These are phyloP conservation scores for Folsomia manolachei DNA, from an alignment of 2,888 invertebrate genomes.

Conservation along the genomic window DNA sequence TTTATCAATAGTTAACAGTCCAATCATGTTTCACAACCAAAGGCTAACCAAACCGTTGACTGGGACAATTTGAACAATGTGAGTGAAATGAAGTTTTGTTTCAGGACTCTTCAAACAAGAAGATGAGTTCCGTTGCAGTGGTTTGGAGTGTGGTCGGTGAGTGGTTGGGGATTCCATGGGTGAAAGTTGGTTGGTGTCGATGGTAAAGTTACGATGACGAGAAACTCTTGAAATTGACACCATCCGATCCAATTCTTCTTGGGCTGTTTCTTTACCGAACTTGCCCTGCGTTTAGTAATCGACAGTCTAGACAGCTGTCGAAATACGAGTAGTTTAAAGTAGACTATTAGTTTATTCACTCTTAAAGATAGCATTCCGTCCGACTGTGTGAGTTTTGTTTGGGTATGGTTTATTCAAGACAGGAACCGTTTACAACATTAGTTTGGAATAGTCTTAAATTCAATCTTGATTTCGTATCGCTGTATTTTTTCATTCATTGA, in stretches of 20 bases:
- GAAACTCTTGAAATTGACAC: not conserved
- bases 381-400: too few relatives aligned
- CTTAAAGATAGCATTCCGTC: too few relatives aligned
- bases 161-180: not conserved
- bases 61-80: not conserved
- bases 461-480: too few relatives aligned
- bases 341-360: too few relatives aligned
- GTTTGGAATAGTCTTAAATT: too few relatives aligned
- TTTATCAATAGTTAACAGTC: not conserved
- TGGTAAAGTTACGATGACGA: not conserved
- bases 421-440: too few relatives aligned
- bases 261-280: not conserved
- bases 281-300: too few relatives aligned
- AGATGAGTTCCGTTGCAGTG: not conserved
- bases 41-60: not conserved
- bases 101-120: not conserved
- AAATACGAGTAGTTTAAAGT: too few relatives aligned
- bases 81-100: not conserved
- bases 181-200: not conserved
- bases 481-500: too few relatives aligned
- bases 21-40: not conserved
- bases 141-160: too few relatives aligned
- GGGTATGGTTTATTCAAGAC: too few relatives aligned
- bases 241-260: not conserved
- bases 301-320: too few relatives aligned